Conservation (phyloP, 2,888 invertebrate species). For the Parascotia fuliginaria region DNA sequence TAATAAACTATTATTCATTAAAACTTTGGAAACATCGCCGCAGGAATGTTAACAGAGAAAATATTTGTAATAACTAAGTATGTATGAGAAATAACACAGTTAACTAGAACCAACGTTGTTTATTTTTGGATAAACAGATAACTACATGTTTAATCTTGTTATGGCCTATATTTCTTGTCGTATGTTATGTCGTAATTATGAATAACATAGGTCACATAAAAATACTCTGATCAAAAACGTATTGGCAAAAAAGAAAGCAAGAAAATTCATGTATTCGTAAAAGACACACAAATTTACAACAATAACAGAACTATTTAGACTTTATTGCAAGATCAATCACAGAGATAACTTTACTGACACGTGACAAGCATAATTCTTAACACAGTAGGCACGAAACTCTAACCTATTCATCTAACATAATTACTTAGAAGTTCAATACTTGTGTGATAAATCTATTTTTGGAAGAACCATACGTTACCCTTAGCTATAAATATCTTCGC, state of each 20-base stretch:
- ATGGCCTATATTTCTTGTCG: too few species aligned
- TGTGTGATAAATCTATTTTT: conserved; percentile 7
- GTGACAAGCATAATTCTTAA: background rate
- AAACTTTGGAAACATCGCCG: background rate
- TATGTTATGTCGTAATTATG: too few species aligned
- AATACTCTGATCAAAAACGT: too few species aligned
- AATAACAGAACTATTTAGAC: too few species aligned
- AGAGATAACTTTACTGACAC: too few species aligned
- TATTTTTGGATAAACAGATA: background rate
- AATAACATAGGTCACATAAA: too few species aligned
- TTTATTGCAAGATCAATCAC: background rate
- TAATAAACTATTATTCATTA: background rate
- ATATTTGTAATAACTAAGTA: background rate
- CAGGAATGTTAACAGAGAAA: background rate
- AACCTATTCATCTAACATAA: background rate
- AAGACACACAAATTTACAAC: too few species aligned
- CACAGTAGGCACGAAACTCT: background rate
- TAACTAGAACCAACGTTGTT: background rate
- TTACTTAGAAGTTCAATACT: background rate
- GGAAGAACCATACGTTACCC: background rate
- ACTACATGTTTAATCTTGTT: background rate
- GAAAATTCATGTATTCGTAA: too few species aligned
- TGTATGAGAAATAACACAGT: background rate
- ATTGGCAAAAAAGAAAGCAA: too few species aligned
- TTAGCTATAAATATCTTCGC: conserved; percentile 9